Conservation (phyloP, 2,797 vertebrate species). For the Gila robusta region DNA sequence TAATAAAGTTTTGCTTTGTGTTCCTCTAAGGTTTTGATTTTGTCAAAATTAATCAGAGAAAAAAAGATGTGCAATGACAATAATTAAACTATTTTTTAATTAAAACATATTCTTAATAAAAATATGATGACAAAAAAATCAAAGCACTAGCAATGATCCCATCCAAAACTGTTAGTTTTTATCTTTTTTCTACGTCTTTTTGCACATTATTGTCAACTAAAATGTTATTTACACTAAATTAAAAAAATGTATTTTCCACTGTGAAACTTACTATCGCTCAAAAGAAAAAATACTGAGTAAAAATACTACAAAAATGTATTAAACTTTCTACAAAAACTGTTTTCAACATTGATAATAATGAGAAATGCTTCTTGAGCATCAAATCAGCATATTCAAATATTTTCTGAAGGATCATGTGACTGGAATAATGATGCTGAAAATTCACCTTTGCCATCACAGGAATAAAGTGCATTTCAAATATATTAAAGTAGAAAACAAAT, state of each 20-base stretch:
- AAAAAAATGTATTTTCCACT: neutral
- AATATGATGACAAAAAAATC: neutral
- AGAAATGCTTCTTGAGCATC: neutral
- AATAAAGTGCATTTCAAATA: neutral
- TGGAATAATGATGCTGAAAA: neutral
- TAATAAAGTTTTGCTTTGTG: neutral
- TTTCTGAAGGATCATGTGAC: neutral
- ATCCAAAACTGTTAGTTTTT: neutral
- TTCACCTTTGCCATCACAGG: neutral
- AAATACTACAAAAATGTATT: too few relatives aligned
- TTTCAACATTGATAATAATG: neutral
- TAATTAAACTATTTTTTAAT: neutral
- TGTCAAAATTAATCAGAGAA: neutral
- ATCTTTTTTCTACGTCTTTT: neutral
- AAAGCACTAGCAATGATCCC: neutral
- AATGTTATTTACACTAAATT: neutral
- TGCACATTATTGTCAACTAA: neutral
- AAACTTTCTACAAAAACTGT: neutral
- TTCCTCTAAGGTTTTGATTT: neutral
- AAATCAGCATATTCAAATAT: neutral
- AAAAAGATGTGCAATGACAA: neutral
- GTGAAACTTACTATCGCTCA: neutral
- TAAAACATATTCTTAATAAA: neutral
- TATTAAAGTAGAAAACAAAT: neutral
- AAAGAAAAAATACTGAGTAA: neutral